Evolutionary conservation across 2,888 invertebrate genomes (phyloP).

Genomic region (Ochropleura leucogaster): DNA sequence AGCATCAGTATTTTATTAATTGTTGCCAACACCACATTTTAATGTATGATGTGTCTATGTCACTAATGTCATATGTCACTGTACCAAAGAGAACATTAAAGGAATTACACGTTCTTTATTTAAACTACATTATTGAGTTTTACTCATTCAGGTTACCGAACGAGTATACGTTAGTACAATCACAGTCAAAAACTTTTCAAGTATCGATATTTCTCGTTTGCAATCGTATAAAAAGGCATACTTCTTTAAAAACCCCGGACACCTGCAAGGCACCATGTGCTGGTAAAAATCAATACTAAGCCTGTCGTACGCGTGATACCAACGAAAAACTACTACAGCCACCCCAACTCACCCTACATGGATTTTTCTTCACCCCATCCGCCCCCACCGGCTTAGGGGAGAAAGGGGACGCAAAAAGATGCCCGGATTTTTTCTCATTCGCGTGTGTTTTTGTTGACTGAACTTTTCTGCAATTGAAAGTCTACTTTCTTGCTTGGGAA

Average conservation of each 20-base stretch:
- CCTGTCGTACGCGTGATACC: conserved; percentile 89
- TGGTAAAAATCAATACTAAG: conserved; percentile 88
- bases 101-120: no score
- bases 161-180: background rate
- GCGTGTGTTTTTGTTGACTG: conserved; percentile 87
- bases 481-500: conserved; percentile 50
- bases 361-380: conserved; percentile 85
- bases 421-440: conserved; percentile 86
- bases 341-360: conserved; percentile 75
- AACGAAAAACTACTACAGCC: conserved; percentile 88
- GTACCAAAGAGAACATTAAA: no score
- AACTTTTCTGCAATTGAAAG: conserved; percentile 61
- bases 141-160: background rate
- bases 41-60: no score
- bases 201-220: background rate
- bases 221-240: conserved; percentile 11
- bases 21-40: no score
- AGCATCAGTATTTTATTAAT: background rate
- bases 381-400: conserved; percentile 81
- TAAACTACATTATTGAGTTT: no score
- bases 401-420: conserved; percentile 88
- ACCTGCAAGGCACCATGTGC: conserved; percentile 87
- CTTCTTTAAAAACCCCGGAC: conserved; percentile 72
- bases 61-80: no score
- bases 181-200: background rate